Evolutionary conservation across 2,797 vertebrate genomes (phyloP).

Genomic region (Podargus strigoides): DNA sequence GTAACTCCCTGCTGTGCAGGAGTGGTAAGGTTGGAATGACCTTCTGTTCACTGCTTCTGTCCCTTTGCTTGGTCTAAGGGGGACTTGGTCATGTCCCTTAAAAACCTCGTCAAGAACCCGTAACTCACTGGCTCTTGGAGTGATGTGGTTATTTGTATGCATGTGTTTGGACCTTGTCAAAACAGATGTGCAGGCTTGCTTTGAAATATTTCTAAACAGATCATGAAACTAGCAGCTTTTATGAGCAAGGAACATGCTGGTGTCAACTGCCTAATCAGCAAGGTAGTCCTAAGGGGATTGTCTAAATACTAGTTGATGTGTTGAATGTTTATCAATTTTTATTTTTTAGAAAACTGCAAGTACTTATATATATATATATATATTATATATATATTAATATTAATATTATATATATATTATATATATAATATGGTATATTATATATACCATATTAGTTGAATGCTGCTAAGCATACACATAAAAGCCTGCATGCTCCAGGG

Average conservation of each 20-base stretch:
- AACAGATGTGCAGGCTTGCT: neutral
- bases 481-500: neutral
- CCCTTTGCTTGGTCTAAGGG: neutral
- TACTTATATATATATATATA: too few relatives aligned
- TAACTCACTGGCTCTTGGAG: neutral
- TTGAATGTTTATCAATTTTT: neutral
- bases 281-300: neutral
- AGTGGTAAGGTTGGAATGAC: neutral
- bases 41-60: neutral
- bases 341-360: neutral
- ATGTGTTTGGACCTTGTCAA: neutral
- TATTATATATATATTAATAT: too few relatives aligned
- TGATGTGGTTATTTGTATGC: neutral
- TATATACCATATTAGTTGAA: too few relatives aligned
- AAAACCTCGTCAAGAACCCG: neutral
- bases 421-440: too few relatives aligned
- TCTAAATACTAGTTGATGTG: neutral
- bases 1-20: fast-evolving
- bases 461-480: fast-evolving
- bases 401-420: too few relatives aligned
- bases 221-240: neutral
- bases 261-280: neutral
- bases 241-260: neutral
- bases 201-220: neutral
- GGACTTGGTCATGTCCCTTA: neutral